phyloP scores from a whole-genome alignment of 2,888 invertebrate genomes.

The Sycophila texana region DNA sequence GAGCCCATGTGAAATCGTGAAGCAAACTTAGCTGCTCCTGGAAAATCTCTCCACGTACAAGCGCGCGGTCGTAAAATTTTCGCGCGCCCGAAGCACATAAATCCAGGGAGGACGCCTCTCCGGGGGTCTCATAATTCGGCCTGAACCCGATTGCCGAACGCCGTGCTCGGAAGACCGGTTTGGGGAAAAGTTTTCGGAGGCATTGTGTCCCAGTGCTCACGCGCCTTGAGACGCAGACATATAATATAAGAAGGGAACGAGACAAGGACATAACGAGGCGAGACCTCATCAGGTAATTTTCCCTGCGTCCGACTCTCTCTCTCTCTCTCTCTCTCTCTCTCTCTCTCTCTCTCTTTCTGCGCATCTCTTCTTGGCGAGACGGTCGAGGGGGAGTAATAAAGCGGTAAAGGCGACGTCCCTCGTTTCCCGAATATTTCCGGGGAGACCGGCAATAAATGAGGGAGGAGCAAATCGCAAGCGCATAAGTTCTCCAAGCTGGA shows the following conservation, averaged over 20 bases:
- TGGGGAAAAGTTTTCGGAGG: not conserved
- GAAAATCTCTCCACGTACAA: not conserved
- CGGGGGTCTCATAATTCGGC: conserved; percentile 34
- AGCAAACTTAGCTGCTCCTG: not conserved
- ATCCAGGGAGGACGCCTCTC: not conserved
- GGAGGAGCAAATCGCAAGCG: not conserved
- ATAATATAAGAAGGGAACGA: not conserved
- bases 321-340: not conserved
- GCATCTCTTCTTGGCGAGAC: no score
- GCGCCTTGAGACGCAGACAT: conserved; percentile 12
- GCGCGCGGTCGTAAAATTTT: conserved; percentile 30
- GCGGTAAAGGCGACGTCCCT: conserved; percentile 30
- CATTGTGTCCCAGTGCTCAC: not conserved
- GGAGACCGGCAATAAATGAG: conserved; percentile 13
- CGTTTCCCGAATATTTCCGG: not conserved
- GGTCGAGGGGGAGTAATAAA: conserved; percentile 36
- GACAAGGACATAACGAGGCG: conserved; percentile 14
- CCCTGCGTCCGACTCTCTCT: not conserved
- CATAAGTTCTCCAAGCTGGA: conserved; percentile 8
- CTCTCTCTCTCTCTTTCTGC: no score
- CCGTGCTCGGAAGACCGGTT: not conserved
- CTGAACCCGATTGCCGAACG: not conserved
- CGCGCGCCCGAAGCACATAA: conserved; percentile 20
- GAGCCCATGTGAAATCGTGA: no score
- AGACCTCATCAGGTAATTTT: conserved; percentile 37